Base-by-base conservation (phyloP, 2,797 vertebrate species). In the Danio jaintianensis region DNA sequence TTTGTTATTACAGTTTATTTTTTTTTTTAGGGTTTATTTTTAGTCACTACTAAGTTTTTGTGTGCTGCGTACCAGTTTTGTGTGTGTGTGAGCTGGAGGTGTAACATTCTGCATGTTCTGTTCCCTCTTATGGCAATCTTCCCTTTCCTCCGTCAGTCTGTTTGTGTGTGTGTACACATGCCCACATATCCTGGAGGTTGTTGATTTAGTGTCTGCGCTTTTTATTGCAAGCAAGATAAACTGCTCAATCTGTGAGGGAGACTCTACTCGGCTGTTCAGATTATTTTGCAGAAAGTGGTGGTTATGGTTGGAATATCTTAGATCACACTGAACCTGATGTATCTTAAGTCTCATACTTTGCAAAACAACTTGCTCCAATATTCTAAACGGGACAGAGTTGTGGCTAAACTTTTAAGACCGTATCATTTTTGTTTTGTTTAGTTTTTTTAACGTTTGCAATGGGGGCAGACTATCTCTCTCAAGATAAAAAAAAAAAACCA, bases 11-110 rank as follows among this genome's bases (percentile, higher is more conserved):
- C 29, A 29, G 29, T 29, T 29, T 29, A 29, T 29, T 29, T 29
- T 29, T 29, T 29, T 29, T 36, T 52, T 7, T 75, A 53, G 52
- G 42, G 29, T 47, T 66, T 61, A 22, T 61, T 61, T 73, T 59
- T 68, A 67, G 29, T 68, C 47, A 18, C 52, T 67, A 38, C 76
- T 22, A n/a, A n/a, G 45, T 69, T 69, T 67, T 47, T 48, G 76
- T 78, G 53, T 70, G 45, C 56, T 12, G 6, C 52, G 66, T 70
- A 52, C 20, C 42, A 48, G 53, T 22, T 40, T n/a, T 79, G 47
- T 73, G 38, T 50, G 38, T 58, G 68, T 59, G 50, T n/a, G 16
- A 70, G 16, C 42, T 36, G 15, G 47, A 20, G 67, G 20, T 22
- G 12, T 22, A 59, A 78, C 22, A 50, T 43, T 59, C 67, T 70